Base-by-base conservation (phyloP, 2,888 invertebrate genomes). In the Tuberolachnus salignus region DNA sequence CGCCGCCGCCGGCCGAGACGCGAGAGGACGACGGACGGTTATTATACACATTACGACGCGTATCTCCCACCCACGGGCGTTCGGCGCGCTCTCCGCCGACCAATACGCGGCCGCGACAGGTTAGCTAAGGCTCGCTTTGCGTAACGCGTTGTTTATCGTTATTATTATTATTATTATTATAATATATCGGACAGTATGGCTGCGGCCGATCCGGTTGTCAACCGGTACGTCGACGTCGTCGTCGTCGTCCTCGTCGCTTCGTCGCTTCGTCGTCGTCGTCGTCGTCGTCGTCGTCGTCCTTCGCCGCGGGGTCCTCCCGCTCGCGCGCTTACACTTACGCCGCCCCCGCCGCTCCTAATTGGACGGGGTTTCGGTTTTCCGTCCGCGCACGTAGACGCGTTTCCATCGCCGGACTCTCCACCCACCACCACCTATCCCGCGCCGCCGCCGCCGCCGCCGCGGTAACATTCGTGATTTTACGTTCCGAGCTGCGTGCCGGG, bases 121-220 rank as follows among this genome's bases (percentile, higher is more conserved):
- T 34, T 34, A 6, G 3, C 3, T 34, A 34, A n/a, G n/a, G n/a
- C 34, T 34, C 6, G 6, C 34, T 34, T 34, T 34, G 44, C 21
- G 42, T 63, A 19, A 66, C 8, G n/a, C 16, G n/a, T 42, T 13
- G 4, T 42, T n/a, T 59, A 59, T 63, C n/a, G 8, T n/a, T 44
- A 70, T 42, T 21, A 69, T 55, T 34, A 34, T n/a, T 59, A 59
- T 63, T 10, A n/a, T n/a, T 44, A 70, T 42, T 21, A 69, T 55
- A 4, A 34, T 34, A 26, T 44, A 1, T n/a, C 19, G 19, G 61
- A 26, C 72, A 72, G 63, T 51, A 73, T 73, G 73, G 73, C 73
- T 73, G 73, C 73, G 61, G 42, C 3, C 49, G 61, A 53, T 61
- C 73, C 73, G 63, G 73, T 73, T 73, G 73, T 63, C 72, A 63